Conservation (phyloP, 2,888 invertebrate species). For the Aplocera efformata region DNA sequence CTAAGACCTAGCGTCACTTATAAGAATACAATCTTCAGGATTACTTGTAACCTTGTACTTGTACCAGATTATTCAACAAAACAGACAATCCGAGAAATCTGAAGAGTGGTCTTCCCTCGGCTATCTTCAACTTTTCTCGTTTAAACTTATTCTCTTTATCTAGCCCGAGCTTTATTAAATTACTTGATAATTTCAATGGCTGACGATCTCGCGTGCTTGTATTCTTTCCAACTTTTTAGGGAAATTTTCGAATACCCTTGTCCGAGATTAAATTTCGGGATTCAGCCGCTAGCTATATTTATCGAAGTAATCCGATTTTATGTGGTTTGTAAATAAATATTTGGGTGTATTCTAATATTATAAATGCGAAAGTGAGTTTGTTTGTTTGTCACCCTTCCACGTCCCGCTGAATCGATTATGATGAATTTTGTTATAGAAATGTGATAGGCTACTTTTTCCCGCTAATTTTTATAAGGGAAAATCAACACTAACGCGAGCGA, state of each 20-base stretch:
- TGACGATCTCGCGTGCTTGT: constrained; percentile 47
- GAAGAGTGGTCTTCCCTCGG: constrained; percentile 16
- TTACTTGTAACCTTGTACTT: too few species aligned
- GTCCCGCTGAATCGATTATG: too few species aligned
- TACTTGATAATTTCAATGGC: constrained; percentile 72
- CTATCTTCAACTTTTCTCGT: constrained; percentile 68
- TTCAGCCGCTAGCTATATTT: constrained; percentile 18
- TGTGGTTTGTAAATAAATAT: constrained; percentile 15
- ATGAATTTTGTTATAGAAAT: too few species aligned
- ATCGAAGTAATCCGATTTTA: constrained; percentile 15
- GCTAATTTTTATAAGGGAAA: too few species aligned
- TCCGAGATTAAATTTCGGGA: constrained; percentile 28
- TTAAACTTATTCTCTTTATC: constrained; percentile 75
- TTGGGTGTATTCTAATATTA: too few species aligned
- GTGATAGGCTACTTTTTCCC: too few species aligned
- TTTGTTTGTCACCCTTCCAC: too few species aligned
- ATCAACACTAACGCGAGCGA: too few species aligned
- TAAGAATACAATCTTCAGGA: too few species aligned
- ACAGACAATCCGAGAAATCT: constrained; percentile 4
- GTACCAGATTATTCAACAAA: not conserved
- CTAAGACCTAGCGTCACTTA: not conserved
- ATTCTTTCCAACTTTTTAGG: constrained; percentile 41
- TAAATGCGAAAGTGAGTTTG: too few species aligned
- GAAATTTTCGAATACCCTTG: constrained; percentile 20
- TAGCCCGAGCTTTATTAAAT: constrained; percentile 67